Evolutionary conservation across 2,888 invertebrate species (phyloP).

Genomic region (Parnassius orleans): DNA sequence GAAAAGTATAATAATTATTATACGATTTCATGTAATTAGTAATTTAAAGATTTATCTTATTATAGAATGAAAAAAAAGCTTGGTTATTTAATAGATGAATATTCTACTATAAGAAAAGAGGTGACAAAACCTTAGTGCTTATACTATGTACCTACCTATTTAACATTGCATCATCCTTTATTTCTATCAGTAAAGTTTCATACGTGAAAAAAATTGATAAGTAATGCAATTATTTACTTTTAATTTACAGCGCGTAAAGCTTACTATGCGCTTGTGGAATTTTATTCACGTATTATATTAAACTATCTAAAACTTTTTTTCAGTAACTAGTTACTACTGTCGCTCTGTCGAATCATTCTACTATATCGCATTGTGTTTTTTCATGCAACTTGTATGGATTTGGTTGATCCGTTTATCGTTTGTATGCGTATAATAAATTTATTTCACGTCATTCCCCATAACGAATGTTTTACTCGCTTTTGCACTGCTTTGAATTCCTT

Average conservation of each 20-base stretch:
- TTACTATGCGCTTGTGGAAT: not conserved
- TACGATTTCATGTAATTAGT: too few relatives aligned
- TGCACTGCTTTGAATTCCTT: conserved; percentile 46
- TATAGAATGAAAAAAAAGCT: too few relatives aligned
- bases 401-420: conserved; percentile 64
- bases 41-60: too few relatives aligned
- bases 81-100: too few relatives aligned
- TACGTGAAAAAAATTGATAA: not conserved
- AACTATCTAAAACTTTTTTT: conserved; percentile 29
- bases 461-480: conserved; percentile 28
- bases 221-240: not conserved
- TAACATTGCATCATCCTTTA: conserved; percentile 1
- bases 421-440: conserved; percentile 46
- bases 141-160: too few relatives aligned
- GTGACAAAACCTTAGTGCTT: too few relatives aligned
- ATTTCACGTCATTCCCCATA: conserved; percentile 38
- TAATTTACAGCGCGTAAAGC: not conserved
- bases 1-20: too few relatives aligned
- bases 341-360: conserved; percentile 41
- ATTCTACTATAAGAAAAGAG: too few relatives aligned
- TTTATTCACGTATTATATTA: conserved; percentile 8
- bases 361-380: conserved; percentile 51
- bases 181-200: not conserved
- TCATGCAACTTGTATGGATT: conserved; percentile 57
- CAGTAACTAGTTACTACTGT: conserved; percentile 30